These are phyloP conservation scores for Danio rerio DNA, from an alignment of 2,113 vertebrate species.

Conservation along the genomic window GRCz12tu NC_133189.1:36616501-36617000, in stretches of 20 bases:
- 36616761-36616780: constrained; percentile 35
- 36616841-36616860: constrained; percentile 33
- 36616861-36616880: constrained; percentile 54
- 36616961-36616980: constrained; percentile 69
- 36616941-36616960: constrained; percentile 69
- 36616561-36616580: constrained; percentile 1
- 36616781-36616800: constrained; percentile 25
- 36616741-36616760: constrained; percentile 43
- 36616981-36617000: constrained; percentile 46
- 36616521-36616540: background rate
- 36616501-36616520: too few relatives aligned
- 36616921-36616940: constrained; percentile 68
- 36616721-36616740: background rate
- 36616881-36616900: constrained; percentile 60
- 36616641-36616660: background rate
- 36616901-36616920: constrained; percentile 68
- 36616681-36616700: background rate
- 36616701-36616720: background rate
- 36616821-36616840: constrained; percentile 44
- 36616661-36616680: too few relatives aligned
- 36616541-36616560: background rate
- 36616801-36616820: constrained; percentile 34
- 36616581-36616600: background rate
- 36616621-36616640: background rate
- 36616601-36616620: background rate